Evolutionary conservation across 2,113 vertebrate species (phyloP), one percentile per base, ranked within the genome.

Genomic region (Nibea albiflora): DNA sequence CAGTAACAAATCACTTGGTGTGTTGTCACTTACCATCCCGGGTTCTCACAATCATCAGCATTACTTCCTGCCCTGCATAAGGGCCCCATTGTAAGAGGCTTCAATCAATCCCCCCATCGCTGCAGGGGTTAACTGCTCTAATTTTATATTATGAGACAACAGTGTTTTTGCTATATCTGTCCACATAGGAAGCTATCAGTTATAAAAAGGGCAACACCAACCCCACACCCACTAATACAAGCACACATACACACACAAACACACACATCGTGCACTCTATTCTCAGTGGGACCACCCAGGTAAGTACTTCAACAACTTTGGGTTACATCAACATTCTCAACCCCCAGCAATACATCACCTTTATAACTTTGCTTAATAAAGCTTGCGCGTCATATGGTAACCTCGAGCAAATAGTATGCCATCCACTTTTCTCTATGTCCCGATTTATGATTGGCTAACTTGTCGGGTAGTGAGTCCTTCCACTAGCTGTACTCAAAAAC

Each of bases 261-360:
- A 74, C 28, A 63, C 54, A 24, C 64, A 72, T 47, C 76, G 58
- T 70, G 57, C 58, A 47, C 62, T 73, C 56, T 78, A 71, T 83
- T 83, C 80, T 86, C 76, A 76, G n/a, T 46, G 86, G 91, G 93
- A 94, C 88, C 90, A 96, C 88, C 90, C 91, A 94, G 91, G 86
- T 93, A 69, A 93, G 84, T 87, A 91, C 78, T 89, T 90, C 90
- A 93, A 93, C 84, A 94, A 86, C 86, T 84, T 84, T 72, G 79
- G 77, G 71, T 73, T 80, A 91, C 81, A 82, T 90, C 88, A 93
- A 91, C 73, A 93, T 74, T 54, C 78, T 90, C 76, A 75, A 66
- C 66, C 80, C 53, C 67, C 58, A 20, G 44, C n/a, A 66, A 83
- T n/a, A 53, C 69, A 93, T 92, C 87, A 88, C 75, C 68, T 80